A percentile compares a stretch with the other conserved stretches of the same genome.
phyloP scores from a whole-genome alignment of 2,113 vertebrate species.

The Mus spicilegus region DNA sequence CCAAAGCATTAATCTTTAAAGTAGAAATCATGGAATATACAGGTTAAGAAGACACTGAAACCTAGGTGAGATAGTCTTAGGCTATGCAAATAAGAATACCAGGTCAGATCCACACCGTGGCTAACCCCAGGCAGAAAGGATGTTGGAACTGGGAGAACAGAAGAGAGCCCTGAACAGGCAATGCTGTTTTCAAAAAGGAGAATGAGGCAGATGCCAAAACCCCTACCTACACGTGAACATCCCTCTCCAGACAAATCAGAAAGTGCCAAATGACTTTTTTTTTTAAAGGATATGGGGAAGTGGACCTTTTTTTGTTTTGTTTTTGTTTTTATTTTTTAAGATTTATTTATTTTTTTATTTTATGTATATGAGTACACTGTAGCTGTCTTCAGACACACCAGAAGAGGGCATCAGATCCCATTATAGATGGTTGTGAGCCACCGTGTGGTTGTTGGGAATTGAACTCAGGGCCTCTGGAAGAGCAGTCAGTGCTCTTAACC shows the following conservation, averaged over 20 bases:
- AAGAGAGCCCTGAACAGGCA: neutral
- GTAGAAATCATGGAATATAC: neutral
- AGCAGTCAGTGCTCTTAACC: too few relatives aligned
- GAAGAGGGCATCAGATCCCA: too few relatives aligned
- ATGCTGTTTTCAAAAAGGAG: neutral
- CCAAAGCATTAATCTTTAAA: slow-evolving; percentile 33
- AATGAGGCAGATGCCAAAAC: neutral
- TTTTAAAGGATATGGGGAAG: too few relatives aligned
- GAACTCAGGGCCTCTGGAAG: too few relatives aligned
- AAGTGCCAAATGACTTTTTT: neutral
- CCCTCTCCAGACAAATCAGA: neutral
- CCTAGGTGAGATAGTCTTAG: neutral
- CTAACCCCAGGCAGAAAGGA: neutral
- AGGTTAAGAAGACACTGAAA: neutral
- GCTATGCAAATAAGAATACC: neutral
- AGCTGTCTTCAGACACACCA: too few relatives aligned
- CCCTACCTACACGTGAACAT: neutral
- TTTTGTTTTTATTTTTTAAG: too few relatives aligned
- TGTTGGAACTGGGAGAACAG: neutral
- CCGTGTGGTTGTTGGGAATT: too few relatives aligned
- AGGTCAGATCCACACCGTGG: neutral
- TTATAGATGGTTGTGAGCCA: too few relatives aligned
- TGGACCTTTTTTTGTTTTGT: too few relatives aligned
- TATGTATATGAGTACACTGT: too few relatives aligned
- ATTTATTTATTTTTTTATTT: too few relatives aligned